These are phyloP conservation scores for Caenorhabditis angaria DNA, from an alignment of 2,888 invertebrate genomes.

Conservation along the genomic window DNA sequence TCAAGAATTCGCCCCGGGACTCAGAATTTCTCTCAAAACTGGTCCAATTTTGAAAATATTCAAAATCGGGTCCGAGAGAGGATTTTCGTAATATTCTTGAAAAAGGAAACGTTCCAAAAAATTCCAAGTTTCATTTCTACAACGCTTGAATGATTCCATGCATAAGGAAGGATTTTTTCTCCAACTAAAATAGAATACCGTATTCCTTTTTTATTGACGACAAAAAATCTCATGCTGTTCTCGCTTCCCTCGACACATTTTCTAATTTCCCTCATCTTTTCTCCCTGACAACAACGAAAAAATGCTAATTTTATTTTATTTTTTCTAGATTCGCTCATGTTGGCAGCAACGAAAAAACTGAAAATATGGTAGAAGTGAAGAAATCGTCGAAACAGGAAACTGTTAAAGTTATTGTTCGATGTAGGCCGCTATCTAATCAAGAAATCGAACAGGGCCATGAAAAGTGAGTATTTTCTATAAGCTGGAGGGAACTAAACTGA, in stretches of 20 bases:
- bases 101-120: no score
- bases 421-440: slow-evolving; percentile 90
- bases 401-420: slow-evolving; percentile 85
- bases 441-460: slow-evolving; percentile 82
- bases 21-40: no score
- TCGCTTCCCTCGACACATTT: background rate
- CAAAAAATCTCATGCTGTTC: background rate
- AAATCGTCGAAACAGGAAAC: slow-evolving; percentile 39
- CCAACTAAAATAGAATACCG: no score
- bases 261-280: background rate
- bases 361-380: slow-evolving; percentile 36
- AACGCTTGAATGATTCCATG: no score
- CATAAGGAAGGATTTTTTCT: no score
- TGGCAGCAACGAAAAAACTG: no score
- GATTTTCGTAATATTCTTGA: no score
- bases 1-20: no score
- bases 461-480: slow-evolving; percentile 26
- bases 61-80: no score
- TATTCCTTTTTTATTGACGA: no score
- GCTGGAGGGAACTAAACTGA: background rate
- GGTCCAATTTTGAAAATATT: no score
- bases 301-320: background rate
- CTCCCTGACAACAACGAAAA: background rate
- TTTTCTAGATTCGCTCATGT: slow-evolving; percentile 1
- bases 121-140: no score